These are phyloP conservation scores for Parascotia fuliginaria DNA, from an alignment of 2,888 invertebrate species.

Conservation along the genomic window DNA sequence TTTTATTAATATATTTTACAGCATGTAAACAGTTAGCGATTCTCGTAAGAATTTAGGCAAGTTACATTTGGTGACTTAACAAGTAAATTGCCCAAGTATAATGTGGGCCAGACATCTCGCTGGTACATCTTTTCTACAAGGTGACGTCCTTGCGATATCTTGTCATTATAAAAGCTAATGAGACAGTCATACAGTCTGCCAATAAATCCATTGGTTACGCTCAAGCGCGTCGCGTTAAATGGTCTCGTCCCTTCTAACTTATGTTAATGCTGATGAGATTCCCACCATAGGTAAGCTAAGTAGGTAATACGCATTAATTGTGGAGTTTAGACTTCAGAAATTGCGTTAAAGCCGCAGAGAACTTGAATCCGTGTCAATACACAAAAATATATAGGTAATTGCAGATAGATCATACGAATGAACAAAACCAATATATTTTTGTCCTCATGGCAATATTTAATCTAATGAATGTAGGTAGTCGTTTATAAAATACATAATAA, in stretches of 20 bases:
- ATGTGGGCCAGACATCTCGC: slow-evolving; percentile 58
- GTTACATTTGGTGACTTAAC: slow-evolving; percentile 18
- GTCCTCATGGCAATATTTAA: no score
- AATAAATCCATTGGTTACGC: slow-evolving; percentile 13
- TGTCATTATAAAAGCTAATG: slow-evolving; percentile 52
- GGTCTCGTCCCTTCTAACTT: slow-evolving; percentile 11
- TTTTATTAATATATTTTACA: neutral
- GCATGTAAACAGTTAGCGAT: neutral
- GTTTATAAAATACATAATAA: no score
- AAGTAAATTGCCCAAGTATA: slow-evolving; percentile 47
- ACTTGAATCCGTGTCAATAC: no score
- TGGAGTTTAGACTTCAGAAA: no score
- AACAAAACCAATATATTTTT: no score
- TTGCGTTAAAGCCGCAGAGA: no score
- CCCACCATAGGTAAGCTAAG: neutral
- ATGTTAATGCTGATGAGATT: neutral
- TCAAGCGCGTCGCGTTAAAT: slow-evolving; percentile 4
- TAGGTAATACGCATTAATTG: no score
- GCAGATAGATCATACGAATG: no score
- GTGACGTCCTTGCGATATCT: slow-evolving; percentile 34
- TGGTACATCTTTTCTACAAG: slow-evolving; percentile 47
- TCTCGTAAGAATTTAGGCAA: neutral
- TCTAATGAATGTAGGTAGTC: no score
- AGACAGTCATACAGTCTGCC: slow-evolving; percentile 18
- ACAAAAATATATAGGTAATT: no score